A percentile compares a stretch with the other conserved stretches of the same genome.
Evolutionary conservation across 30 jellyfish, hydroid and myxozoan genomes (phyloP).

Genomic region (Hydractinia symbiolongicarpus): DNA sequence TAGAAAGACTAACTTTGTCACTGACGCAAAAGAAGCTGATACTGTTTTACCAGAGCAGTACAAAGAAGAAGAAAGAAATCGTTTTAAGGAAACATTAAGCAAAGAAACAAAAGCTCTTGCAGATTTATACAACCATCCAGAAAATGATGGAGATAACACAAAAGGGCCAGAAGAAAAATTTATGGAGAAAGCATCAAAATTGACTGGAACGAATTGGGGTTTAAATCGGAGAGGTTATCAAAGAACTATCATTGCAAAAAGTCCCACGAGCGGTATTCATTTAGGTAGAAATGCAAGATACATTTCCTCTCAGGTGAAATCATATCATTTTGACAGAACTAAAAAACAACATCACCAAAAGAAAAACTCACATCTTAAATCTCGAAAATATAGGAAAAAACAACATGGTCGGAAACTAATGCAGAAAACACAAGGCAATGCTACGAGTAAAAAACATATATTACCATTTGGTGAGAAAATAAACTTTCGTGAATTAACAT

Average conservation of each 20-base stretch:
- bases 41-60: constrained; percentile 1
- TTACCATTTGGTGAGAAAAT: too few relatives aligned
- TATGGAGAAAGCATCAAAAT: constrained; percentile 8
- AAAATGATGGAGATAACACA: background rate
- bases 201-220: constrained; percentile 5
- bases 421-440: too few relatives aligned
- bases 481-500: too few relatives aligned
- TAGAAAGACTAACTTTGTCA: background rate
- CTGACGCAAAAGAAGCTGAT: background rate
- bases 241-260: background rate
- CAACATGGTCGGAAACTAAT: too few relatives aligned
- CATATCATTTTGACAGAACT: too few relatives aligned
- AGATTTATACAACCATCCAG: constrained; percentile 6
- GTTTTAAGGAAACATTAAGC: background rate
- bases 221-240: background rate
- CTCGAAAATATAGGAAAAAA: too few relatives aligned
- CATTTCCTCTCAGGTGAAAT: too few relatives aligned
- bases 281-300: too few relatives aligned
- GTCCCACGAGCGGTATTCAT: too few relatives aligned
- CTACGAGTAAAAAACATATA: too few relatives aligned
- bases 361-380: too few relatives aligned
- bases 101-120: background rate
- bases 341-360: too few relatives aligned
- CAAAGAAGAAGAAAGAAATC: background rate
- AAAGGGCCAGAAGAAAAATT: constrained; percentile 17